Evolutionary conservation across 2,888 invertebrate species (phyloP).

Genomic region (Drosophila picticornis): DNA sequence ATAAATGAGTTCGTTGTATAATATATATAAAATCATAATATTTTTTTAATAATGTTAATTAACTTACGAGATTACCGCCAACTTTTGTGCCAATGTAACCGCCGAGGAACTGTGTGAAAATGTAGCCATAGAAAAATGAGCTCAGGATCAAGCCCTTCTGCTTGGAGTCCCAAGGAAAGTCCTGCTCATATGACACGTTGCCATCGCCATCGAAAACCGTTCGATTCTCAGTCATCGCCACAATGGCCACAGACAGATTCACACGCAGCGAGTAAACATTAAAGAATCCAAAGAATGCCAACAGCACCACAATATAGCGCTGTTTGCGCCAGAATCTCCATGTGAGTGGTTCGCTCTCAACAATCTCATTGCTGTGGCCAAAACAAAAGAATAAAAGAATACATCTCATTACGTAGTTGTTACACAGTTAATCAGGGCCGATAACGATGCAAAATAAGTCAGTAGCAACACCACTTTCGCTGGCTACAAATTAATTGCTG

Average conservation of each 20-base stretch:
- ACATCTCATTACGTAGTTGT: neutral
- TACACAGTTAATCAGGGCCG: neutral
- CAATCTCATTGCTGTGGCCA: slow-evolving; percentile 69
- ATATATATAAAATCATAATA: neutral
- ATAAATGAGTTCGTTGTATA: neutral
- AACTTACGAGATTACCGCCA: slow-evolving; percentile 91
- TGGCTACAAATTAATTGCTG: slow-evolving; percentile 33
- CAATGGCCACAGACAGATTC: slow-evolving; percentile 96
- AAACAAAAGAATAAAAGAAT: neutral
- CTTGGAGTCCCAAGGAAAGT: slow-evolving; percentile 93
- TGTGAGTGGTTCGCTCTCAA: slow-evolving; percentile 84
- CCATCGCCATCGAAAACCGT: slow-evolving; percentile 88
- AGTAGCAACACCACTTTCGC: slow-evolving; percentile 57
- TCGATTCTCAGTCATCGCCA: slow-evolving; percentile 94
- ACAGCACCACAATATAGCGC: slow-evolving; percentile 90
- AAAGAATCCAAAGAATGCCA: slow-evolving; percentile 94
- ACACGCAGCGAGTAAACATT: slow-evolving; percentile 93
- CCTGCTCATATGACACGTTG: slow-evolving; percentile 88
- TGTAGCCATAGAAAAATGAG: slow-evolving; percentile 96
- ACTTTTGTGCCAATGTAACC: slow-evolving; percentile 93
- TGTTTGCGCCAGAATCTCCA: slow-evolving; percentile 92
- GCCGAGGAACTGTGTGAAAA: slow-evolving; percentile 92
- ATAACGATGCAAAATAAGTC: slow-evolving; percentile 25
- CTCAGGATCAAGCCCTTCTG: slow-evolving; percentile 92
- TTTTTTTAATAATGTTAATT: neutral